phyloP scores from a whole-genome alignment of 2,113 vertebrate genomes.

The Apteryx owenii region DNA sequence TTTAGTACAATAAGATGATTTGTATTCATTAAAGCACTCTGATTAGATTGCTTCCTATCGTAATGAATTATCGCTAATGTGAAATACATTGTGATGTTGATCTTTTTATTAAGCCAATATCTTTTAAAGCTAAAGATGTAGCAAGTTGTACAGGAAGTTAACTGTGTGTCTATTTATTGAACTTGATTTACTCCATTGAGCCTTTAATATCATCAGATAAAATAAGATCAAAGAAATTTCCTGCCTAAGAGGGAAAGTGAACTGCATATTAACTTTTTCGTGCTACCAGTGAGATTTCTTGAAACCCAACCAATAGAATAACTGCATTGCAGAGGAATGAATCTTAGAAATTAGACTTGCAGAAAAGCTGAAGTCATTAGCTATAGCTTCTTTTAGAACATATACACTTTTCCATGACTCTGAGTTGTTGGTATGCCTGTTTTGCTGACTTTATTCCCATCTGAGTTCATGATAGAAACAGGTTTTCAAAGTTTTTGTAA shows the following conservation, averaged over 20 bases:
- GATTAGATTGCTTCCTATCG: conserved; percentile 53
- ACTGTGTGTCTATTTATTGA: conserved; percentile 40
- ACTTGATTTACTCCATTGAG: conserved; percentile 50
- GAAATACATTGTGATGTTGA: conserved; percentile 49
- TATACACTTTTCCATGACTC: neutral
- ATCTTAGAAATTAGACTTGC: conserved; percentile 14
- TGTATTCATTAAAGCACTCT: conserved; percentile 52
- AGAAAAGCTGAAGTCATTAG: conserved; percentile 4
- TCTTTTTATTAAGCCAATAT: conserved; percentile 60
- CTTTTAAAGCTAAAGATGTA: conserved; percentile 42
- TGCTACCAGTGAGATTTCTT: neutral
- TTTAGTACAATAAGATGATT: conserved; percentile 41
- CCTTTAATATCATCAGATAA: conserved; percentile 30
- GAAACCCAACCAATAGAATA: conserved; percentile 16
- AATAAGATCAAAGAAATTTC: conserved; percentile 45
- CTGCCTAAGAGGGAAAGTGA: conserved; percentile 12
- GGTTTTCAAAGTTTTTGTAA: neutral
- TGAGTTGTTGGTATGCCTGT: neutral
- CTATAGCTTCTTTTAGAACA: conserved; percentile 3
- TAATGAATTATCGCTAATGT: conserved; percentile 25
- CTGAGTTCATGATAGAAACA: neutral
- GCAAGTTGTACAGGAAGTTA: conserved; percentile 7
- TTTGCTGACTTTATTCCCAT: conserved; percentile 1
- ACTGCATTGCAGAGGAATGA: conserved; percentile 3
- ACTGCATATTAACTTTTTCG: conserved; percentile 26